Evolutionary conservation across 2,113 vertebrate species (phyloP).

Genomic region (Colius striatus): DNA sequence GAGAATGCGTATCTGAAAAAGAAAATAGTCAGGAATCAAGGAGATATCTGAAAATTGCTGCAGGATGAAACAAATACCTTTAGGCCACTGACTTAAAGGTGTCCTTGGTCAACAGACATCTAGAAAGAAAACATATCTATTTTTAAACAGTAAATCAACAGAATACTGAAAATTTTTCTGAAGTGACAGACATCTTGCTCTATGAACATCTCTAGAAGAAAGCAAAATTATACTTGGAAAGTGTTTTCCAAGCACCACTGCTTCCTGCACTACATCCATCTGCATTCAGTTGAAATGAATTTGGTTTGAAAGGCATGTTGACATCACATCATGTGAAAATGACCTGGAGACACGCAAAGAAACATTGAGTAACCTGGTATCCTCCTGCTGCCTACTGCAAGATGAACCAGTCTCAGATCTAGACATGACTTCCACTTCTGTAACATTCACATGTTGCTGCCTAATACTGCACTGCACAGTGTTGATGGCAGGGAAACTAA

Average conservation of each 20-base stretch:
- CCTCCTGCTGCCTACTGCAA: background rate
- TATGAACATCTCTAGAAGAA: background rate
- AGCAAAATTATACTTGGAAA: background rate
- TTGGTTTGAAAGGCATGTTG: background rate
- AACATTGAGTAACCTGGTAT: background rate
- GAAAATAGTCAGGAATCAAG: background rate
- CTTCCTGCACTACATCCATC: background rate
- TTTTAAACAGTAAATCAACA: conserved; percentile 9
- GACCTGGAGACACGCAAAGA: background rate
- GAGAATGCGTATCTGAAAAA: background rate
- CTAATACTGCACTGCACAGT: background rate
- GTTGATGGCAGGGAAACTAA: background rate
- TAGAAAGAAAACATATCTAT: conserved; percentile 4
- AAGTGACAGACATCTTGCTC: background rate
- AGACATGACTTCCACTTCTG: rapidly evolving
- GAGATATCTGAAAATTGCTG: conserved; percentile 33
- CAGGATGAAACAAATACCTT: conserved; percentile 43
- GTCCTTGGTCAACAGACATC: background rate
- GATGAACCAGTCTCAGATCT: background rate
- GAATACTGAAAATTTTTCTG: background rate
- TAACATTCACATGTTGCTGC: background rate
- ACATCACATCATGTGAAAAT: background rate
- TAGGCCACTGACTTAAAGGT: conserved; percentile 15
- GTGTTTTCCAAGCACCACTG: background rate
- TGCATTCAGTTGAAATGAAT: background rate